Percentiles rank a stretch among this genome's conserved stretches.
phyloP scores from a whole-genome alignment of 2,797 vertebrate species.

The Danio jaintianensis region DNA sequence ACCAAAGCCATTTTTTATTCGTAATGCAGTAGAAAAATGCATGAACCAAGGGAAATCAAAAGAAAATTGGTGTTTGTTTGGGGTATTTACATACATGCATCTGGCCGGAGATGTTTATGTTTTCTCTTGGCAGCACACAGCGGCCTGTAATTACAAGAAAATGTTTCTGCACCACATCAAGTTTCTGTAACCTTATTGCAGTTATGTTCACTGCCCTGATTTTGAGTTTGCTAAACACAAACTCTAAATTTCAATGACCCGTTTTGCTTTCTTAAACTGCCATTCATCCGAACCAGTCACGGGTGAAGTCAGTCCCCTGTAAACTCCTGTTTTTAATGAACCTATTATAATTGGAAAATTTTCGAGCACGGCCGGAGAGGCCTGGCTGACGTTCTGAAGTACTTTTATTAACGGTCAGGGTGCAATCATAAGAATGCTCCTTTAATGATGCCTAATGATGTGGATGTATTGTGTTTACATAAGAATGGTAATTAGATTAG shows the following conservation, averaged over 20 bases:
- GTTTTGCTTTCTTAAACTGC: constrained; percentile 20
- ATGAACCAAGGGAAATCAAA: constrained; percentile 52
- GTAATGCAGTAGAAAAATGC: constrained; percentile 51
- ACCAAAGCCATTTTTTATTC: constrained; percentile 36
- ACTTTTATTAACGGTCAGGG: constrained; percentile 36
- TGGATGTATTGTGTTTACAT: constrained; percentile 53
- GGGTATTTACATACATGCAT: constrained; percentile 45
- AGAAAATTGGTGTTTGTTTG: constrained; percentile 30
- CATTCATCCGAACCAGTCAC: constrained; percentile 28
- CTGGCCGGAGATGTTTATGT: constrained; percentile 44
- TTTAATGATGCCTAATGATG: constrained; percentile 53
- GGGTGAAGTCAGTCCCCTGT: constrained; percentile 26
- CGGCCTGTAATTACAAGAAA: constrained; percentile 19
- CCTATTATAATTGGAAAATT: constrained; percentile 39
- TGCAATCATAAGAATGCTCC: constrained; percentile 44
- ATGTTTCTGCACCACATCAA: constrained; percentile 33
- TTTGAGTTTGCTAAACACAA: constrained; percentile 18
- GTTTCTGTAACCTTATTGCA: constrained; percentile 7
- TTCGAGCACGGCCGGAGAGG: constrained; percentile 25
- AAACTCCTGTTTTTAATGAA: constrained; percentile 50
- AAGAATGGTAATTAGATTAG: constrained; percentile 43
- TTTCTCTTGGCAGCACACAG: constrained; percentile 7
- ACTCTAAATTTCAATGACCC: constrained; percentile 45
- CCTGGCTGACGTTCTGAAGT: constrained; percentile 46
- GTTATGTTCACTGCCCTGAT: not conserved